Conservation (phyloP, 2,888 invertebrate genomes). For the Drosophila yooni region DNA sequence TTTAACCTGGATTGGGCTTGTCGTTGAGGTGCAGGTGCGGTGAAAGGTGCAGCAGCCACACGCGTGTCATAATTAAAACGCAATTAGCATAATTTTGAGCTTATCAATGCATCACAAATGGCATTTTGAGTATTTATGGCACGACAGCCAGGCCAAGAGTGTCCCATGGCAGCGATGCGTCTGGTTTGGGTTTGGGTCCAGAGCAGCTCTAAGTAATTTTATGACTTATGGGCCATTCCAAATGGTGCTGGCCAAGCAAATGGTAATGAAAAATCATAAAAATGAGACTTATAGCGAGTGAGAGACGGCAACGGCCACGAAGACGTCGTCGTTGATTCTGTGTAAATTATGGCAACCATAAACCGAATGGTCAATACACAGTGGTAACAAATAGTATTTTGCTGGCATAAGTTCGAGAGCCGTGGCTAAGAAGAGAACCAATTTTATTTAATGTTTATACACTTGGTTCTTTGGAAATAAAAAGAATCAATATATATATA, state of each 20-base stretch:
- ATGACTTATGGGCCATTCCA: slow-evolving; percentile 66
- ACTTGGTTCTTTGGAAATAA: not conserved
- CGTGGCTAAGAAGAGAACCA: no score
- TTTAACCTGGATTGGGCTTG: not conserved
- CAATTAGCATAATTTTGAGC: slow-evolving; percentile 77
- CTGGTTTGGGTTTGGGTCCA: not conserved
- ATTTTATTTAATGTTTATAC: not conserved
- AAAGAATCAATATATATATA: no score
- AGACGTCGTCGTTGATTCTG: slow-evolving; percentile 51
- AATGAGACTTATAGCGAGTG: slow-evolving; percentile 65
- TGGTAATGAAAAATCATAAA: slow-evolving; percentile 75
- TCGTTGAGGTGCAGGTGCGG: slow-evolving; percentile 28
- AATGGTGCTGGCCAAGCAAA: slow-evolving; percentile 55
- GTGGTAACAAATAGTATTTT: not conserved
- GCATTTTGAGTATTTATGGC: slow-evolving; percentile 63
- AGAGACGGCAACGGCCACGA: slow-evolving; percentile 24
- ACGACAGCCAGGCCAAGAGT: slow-evolving; percentile 35
- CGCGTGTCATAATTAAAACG: slow-evolving; percentile 76
- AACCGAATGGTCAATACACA: slow-evolving; percentile 54
- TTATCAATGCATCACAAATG: slow-evolving; percentile 76
- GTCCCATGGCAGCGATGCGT: slow-evolving; percentile 1
- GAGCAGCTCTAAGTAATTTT: slow-evolving; percentile 63
- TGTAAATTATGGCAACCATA: slow-evolving; percentile 71
- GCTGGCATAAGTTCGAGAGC: not conserved
- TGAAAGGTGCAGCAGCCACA: slow-evolving; percentile 58